Conservation (phyloP, 2,113 vertebrate genomes). For the Erpornis zantholeuca region DNA sequence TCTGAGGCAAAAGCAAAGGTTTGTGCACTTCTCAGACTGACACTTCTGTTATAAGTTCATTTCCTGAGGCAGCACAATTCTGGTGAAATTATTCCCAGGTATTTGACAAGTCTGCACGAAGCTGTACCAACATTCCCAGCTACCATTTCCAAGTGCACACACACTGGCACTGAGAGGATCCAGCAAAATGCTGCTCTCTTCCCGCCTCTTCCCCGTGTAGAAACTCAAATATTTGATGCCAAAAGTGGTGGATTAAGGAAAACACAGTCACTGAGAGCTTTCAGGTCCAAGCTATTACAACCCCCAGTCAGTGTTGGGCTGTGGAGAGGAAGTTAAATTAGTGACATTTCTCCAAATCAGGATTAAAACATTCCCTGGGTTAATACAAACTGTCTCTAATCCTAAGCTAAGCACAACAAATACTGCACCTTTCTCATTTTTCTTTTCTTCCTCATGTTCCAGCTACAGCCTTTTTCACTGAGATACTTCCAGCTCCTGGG, state of each 20-base stretch:
- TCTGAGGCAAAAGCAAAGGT: not conserved
- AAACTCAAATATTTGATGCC: not conserved
- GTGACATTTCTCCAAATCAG: not conserved
- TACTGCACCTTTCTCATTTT: not conserved
- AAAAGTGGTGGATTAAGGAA: not conserved
- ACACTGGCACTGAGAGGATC: not conserved
- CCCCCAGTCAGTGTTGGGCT: not conserved
- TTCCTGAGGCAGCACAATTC: not conserved
- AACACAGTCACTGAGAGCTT: not conserved
- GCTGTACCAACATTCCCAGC: not conserved
- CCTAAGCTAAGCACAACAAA: not conserved
- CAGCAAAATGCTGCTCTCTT: not conserved
- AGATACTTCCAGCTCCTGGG: not conserved
- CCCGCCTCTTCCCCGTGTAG: accelerated
- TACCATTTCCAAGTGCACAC: not conserved
- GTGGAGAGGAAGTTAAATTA: not conserved
- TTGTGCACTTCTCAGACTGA: not conserved
- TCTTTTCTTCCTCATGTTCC: not conserved
- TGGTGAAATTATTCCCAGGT: not conserved
- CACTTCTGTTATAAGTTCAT: not conserved
- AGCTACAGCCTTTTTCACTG: not conserved
- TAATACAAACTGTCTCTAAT: not conserved
- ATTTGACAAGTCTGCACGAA: not conserved
- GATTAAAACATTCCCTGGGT: slow-evolving; percentile 8
- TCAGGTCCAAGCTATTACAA: not conserved